Percentiles rank a stretch among this genome's conserved stretches.
These are phyloP conservation scores for Drosophila vallismaia DNA, from an alignment of 2,888 invertebrate genomes.

Conservation along the genomic window DNA sequence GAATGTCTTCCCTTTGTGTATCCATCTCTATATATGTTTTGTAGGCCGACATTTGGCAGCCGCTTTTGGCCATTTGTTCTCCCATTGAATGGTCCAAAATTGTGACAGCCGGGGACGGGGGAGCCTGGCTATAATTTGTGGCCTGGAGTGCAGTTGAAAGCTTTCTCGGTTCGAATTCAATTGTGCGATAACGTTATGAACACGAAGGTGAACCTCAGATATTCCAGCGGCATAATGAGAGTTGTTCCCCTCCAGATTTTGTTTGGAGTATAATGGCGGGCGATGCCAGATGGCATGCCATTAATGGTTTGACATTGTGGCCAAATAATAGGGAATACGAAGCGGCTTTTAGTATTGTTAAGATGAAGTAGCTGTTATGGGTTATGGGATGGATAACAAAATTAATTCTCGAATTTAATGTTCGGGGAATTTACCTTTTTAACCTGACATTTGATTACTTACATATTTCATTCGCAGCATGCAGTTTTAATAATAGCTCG, in stretches of 20 bases:
- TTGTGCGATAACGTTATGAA: constrained; percentile 64
- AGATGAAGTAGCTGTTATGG: not conserved
- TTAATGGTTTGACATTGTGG: constrained; percentile 29
- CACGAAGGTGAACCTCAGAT: constrained; percentile 35
- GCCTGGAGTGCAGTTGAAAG: constrained; percentile 47
- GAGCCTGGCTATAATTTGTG: constrained; percentile 36
- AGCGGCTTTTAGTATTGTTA: not conserved
- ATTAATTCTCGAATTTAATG: not conserved
- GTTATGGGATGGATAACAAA: not conserved
- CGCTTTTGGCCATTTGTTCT: constrained; percentile 56
- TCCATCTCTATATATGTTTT: constrained; percentile 23
- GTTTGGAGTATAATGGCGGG: constrained; percentile 13
- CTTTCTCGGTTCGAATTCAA: constrained; percentile 50
- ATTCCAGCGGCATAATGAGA: constrained; percentile 25
- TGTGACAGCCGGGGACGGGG: constrained; percentile 8
- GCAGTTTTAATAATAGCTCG: not conserved
- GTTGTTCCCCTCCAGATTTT: constrained; percentile 21
- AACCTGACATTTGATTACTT: not conserved
- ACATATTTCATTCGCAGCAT: not conserved
- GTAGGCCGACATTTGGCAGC: constrained; percentile 38
- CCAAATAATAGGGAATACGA: not conserved
- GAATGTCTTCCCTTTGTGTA: constrained; percentile 45
- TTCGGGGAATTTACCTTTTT: not conserved
- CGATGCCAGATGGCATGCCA: constrained; percentile 27
- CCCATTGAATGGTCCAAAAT: constrained; percentile 35